A percentile compares a stretch with the other conserved stretches of the same genome.
Conservation (phyloP, 2,113 vertebrate genomes). For the Blennius ocellaris region DNA sequence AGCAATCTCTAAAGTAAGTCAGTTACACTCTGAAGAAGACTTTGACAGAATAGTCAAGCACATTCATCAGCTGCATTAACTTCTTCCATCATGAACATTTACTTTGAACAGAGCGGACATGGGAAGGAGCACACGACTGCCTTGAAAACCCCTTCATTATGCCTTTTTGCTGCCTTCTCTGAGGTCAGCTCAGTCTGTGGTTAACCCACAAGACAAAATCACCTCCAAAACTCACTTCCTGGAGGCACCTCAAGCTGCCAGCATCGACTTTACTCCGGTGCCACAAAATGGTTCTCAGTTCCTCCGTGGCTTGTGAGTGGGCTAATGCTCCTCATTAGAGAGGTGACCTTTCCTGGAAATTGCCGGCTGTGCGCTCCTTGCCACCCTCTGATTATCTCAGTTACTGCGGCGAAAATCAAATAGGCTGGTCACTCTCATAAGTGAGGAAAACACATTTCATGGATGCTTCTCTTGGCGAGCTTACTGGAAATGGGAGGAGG, state of each 20-base stretch:
- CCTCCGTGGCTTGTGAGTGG: conserved; percentile 61
- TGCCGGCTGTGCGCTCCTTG: conserved; percentile 52
- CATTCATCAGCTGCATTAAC: neutral
- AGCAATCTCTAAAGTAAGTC: neutral
- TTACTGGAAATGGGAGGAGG: conserved; percentile 9
- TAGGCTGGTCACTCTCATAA: conserved; percentile 37
- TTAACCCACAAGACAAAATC: conserved; percentile 36
- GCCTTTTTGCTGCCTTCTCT: conserved; percentile 6
- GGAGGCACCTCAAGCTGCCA: conserved; percentile 15
- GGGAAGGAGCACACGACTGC: conserved; percentile 10
- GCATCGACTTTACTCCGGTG: conserved; percentile 30
- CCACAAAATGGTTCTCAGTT: conserved; percentile 68
- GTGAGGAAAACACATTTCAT: conserved; percentile 39
- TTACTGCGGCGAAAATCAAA: conserved; percentile 69
- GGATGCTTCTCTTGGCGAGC: conserved; percentile 24
- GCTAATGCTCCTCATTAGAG: conserved; percentile 78
- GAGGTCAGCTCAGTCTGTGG: conserved; percentile 2
- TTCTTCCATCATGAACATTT: neutral
- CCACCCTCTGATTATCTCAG: conserved; percentile 68
- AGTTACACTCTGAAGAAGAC: neutral
- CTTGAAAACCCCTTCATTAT: conserved; percentile 21
- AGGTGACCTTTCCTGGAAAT: conserved; percentile 78
- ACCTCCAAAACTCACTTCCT: conserved; percentile 31
- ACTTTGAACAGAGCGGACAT: conserved; percentile 7
- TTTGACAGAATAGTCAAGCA: neutral